These are phyloP conservation scores for Heterodera schachtii DNA, from an alignment of 1,140 invertebrate species.

Conservation along the genomic window DNA sequence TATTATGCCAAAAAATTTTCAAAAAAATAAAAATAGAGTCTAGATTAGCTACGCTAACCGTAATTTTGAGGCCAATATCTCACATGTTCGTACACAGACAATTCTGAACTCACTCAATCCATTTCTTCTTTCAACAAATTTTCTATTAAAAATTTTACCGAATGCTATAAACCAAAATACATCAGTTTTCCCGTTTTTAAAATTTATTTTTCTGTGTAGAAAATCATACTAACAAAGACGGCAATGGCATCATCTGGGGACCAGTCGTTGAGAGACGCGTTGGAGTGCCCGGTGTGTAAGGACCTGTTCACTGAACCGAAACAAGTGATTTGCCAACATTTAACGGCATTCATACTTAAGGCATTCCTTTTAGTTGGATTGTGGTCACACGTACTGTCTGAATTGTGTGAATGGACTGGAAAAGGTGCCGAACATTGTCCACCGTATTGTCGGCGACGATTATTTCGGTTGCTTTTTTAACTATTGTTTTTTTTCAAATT, in stretches of 20 bases:
- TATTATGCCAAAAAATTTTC: too few species aligned
- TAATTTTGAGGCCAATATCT: too few species aligned
- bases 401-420: slow-evolving; percentile 20
- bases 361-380: neutral
- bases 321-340: neutral
- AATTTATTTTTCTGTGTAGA: too few species aligned
- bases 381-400: slow-evolving; percentile 17
- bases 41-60: too few species aligned
- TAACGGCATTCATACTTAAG: neutral
- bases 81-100: too few species aligned
- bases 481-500: neutral
- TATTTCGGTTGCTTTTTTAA: neutral
- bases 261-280: neutral
- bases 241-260: slow-evolving; percentile 1
- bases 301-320: slow-evolving; percentile 21
- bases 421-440: slow-evolving; percentile 2
- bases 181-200: too few species aligned
- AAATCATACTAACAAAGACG: too few species aligned
- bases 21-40: too few species aligned
- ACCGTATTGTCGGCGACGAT: neutral
- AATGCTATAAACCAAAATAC: too few species aligned
- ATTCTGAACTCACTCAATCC: too few species aligned
- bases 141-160: too few species aligned
- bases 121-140: too few species aligned
- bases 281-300: slow-evolving; percentile 22